Conservation (phyloP, 2,888 invertebrate species). For the Phalera bucephala region DNA sequence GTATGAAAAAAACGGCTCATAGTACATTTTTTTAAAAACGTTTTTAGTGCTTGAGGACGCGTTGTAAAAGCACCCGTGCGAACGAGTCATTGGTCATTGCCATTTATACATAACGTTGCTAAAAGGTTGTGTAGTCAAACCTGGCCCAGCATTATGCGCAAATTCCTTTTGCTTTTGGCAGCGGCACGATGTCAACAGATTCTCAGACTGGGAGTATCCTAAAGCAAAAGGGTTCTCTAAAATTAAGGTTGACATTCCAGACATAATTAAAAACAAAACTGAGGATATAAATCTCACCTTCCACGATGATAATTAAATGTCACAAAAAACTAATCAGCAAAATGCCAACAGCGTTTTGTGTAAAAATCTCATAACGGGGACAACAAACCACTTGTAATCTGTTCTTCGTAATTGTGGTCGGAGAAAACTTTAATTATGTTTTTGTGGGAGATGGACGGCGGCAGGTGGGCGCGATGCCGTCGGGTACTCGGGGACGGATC, state of each 20-base stretch:
- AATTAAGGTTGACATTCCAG: background rate
- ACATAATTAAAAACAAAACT: background rate
- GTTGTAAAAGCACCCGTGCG: too few species aligned
- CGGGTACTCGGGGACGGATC: slow-evolving; percentile 1
- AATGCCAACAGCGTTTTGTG: slow-evolving; percentile 8
- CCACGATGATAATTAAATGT: slow-evolving; percentile 1
- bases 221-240: background rate
- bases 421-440: slow-evolving; percentile 63
- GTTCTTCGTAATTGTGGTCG: slow-evolving; percentile 46
- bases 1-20: too few species aligned
- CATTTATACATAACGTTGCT: too few species aligned
- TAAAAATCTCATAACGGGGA: slow-evolving; percentile 4
- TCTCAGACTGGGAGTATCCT: too few species aligned
- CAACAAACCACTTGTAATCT: slow-evolving; percentile 30
- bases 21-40: too few species aligned
- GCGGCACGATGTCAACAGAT: too few species aligned
- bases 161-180: too few species aligned
- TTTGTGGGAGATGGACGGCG: slow-evolving; percentile 39
- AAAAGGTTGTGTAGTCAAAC: too few species aligned
- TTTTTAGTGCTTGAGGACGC: too few species aligned
- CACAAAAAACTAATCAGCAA: slow-evolving; percentile 1
- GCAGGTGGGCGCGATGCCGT: slow-evolving; percentile 21
- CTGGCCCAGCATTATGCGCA: too few species aligned
- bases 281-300: too few species aligned
- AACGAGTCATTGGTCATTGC: too few species aligned